phyloP scores from a whole-genome alignment of 1,140 invertebrate genomes.

The Diprion similis region DNA sequence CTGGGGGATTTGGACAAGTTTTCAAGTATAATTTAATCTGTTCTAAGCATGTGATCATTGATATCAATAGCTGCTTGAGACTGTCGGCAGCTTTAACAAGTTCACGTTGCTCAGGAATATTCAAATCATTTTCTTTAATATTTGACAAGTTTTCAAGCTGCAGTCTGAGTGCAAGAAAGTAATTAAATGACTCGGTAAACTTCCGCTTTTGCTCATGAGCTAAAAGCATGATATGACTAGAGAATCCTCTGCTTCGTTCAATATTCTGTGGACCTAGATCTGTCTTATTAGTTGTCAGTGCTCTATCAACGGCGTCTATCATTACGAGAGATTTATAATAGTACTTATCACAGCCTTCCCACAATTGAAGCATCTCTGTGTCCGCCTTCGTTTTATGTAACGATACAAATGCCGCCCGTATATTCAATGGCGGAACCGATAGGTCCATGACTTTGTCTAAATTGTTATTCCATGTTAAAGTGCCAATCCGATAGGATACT shows the following conservation, averaged over 20 bases:
- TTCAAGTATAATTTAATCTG: constrained; percentile 68
- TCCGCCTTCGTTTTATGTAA: constrained; percentile 20
- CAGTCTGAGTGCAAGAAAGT: constrained; percentile 50
- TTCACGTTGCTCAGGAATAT: constrained; percentile 36
- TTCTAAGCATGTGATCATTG: constrained; percentile 61
- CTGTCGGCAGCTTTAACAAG: constrained; percentile 39
- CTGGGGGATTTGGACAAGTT: constrained; percentile 64
- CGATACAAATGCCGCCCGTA: constrained; percentile 61
- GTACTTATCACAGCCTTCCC: constrained; percentile 79
- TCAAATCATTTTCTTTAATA: constrained; percentile 37
- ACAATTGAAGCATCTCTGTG: constrained; percentile 62
- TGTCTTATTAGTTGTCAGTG: constrained; percentile 71
- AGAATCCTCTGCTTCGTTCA: constrained; percentile 85
- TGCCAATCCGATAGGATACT: constrained; percentile 81
- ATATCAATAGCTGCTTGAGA: constrained; percentile 61
- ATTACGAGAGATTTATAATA: constrained; percentile 77
- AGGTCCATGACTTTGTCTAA: constrained; percentile 49
- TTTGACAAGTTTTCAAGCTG: constrained; percentile 41
- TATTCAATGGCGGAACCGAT: constrained; percentile 67
- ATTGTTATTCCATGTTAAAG: constrained; percentile 56
- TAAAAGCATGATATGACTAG: constrained; percentile 71
- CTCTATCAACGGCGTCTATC: constrained; percentile 69
- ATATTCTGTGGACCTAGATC: constrained; percentile 83
- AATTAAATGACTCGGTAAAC: constrained; percentile 46
- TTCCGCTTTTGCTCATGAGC: constrained; percentile 60